Conservation (phyloP, 2,113 vertebrate genomes). For the Raja brachyura region DNA sequence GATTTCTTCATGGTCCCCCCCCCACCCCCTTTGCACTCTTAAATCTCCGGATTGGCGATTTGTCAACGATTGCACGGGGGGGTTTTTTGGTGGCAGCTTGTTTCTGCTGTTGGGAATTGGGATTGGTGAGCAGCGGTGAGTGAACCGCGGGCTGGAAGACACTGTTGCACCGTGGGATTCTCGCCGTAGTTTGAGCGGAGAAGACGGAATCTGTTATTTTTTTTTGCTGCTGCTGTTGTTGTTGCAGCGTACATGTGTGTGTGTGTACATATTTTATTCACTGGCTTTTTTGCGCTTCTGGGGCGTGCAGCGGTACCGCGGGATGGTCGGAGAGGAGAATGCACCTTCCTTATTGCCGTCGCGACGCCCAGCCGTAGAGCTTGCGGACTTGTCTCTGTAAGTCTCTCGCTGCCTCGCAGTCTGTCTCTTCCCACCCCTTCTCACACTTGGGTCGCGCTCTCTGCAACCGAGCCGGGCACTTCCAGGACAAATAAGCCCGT, state of each 20-base stretch:
- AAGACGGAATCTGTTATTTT: neutral
- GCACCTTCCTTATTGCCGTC: neutral
- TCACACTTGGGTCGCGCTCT: neutral
- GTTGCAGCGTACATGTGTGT: neutral
- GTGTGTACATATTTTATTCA: neutral
- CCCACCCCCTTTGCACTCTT: neutral
- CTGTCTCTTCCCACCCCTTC: neutral
- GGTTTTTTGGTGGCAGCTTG: neutral
- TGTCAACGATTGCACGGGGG: neutral
- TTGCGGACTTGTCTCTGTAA: constrained; percentile 23
- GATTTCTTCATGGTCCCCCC: neutral
- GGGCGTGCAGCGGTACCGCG: constrained; percentile 4
- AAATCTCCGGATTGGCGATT: neutral
- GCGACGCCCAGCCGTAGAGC: constrained; percentile 26
- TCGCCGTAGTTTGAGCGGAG: neutral
- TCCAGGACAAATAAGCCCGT: constrained; percentile 3
- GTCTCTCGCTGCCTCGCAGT: neutral
- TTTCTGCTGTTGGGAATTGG: neutral
- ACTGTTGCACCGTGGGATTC: neutral
- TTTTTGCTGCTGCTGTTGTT: too few species aligned
- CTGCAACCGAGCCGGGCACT: constrained; percentile 9
- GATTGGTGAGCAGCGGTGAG: neutral
- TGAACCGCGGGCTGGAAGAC: constrained; percentile 1
- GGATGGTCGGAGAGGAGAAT: neutral
- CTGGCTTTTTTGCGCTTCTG: neutral